Conservation (phyloP, 2,888 invertebrate species). For the Acleris sparsana region DNA sequence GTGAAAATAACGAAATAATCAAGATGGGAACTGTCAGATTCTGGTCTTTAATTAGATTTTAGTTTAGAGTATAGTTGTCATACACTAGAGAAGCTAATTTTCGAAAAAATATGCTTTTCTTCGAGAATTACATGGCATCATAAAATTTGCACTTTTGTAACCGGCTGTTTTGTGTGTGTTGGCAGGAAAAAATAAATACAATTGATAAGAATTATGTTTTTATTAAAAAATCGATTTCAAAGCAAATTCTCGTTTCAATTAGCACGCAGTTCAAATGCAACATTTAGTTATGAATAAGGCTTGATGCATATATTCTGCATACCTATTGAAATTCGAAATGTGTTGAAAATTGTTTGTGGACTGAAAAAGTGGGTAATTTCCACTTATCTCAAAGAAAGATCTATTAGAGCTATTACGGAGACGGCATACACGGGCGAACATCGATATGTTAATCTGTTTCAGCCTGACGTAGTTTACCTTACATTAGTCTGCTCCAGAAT, state of each 20-base stretch:
- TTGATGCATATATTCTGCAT: not conserved
- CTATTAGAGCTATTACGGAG: not conserved
- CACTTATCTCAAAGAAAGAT: not conserved
- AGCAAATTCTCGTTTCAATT: conserved; percentile 75
- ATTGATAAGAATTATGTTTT: conserved; percentile 66
- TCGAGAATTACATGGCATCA: too few relatives aligned
- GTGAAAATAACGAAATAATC: too few relatives aligned
- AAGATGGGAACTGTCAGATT: too few relatives aligned
- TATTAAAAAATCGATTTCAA: conserved; percentile 76
- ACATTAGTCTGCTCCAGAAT: not conserved
- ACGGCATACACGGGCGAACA: not conserved
- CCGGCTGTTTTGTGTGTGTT: too few relatives aligned
- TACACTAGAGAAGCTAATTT: too few relatives aligned
- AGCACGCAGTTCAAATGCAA: conserved; percentile 77
- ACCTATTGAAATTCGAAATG: conserved; percentile 40
- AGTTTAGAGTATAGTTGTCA: too few relatives aligned
- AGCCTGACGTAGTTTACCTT: not conserved
- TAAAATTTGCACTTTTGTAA: too few relatives aligned
- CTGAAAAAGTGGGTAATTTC: too few relatives aligned
- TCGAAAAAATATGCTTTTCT: too few relatives aligned
- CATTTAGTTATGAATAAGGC: conserved; percentile 37
- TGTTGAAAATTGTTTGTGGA: not conserved
- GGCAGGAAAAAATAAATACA: conserved; percentile 41
- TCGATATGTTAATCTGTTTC: not conserved
- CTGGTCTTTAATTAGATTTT: too few relatives aligned